These are phyloP conservation scores for Cygnus buccinator DNA, from an alignment of 2,113 vertebrate species.

Conservation along the genomic window DNA sequence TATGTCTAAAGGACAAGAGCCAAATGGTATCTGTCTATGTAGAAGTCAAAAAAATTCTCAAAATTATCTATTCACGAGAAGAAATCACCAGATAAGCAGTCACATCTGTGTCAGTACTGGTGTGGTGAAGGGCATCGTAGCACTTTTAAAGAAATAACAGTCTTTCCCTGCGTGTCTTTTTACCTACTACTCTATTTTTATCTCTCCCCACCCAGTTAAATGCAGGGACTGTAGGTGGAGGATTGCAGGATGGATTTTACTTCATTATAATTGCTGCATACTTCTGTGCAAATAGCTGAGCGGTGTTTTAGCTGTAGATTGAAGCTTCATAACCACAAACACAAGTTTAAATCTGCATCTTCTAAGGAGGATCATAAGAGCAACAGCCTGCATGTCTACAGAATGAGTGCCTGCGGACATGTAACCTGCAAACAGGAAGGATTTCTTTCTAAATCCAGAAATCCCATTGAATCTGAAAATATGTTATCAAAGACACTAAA, in stretches of 20 bases:
- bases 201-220: background rate
- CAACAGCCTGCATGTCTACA: background rate
- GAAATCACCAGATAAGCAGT: background rate
- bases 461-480: background rate
- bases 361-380: background rate
- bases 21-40: background rate
- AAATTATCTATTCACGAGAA: background rate
- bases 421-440: background rate
- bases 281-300: slow-evolving; percentile 26
- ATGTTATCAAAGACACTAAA: background rate
- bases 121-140: background rate
- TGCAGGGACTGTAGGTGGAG: background rate
- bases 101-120: background rate
- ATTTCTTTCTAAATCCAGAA: slow-evolving; percentile 4
- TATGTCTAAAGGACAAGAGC: background rate
- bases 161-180: background rate
- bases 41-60: background rate
- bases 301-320: background rate
- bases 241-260: background rate
- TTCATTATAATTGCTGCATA: background rate
- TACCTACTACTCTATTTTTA: slow-evolving; percentile 36
- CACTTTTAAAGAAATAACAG: background rate
- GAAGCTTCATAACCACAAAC: background rate
- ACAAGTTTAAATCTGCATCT: background rate
- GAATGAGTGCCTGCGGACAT: background rate